Conservation (phyloP, 2,797 vertebrate genomes). For the Adrianichthys oophorus region DNA sequence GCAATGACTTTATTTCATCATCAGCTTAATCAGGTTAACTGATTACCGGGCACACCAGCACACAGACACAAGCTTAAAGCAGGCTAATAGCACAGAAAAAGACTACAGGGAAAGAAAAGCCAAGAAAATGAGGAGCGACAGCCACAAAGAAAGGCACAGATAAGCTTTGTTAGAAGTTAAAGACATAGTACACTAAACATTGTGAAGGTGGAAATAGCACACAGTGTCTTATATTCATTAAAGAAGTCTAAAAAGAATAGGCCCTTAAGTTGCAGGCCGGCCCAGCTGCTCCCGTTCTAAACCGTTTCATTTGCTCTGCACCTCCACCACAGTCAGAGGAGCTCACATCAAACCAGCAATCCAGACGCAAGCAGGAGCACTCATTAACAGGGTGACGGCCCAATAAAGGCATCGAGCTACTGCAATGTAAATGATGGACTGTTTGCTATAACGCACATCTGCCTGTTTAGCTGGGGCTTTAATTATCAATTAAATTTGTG, state of each 20-base stretch:
- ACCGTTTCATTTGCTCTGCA: constrained; percentile 42
- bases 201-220: background rate
- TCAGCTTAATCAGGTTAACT: constrained; percentile 79
- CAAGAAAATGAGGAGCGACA: constrained; percentile 1
- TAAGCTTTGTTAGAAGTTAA: constrained; percentile 7
- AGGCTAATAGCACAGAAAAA: constrained; percentile 55
- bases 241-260: constrained; percentile 29
- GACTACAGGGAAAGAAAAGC: constrained; percentile 12
- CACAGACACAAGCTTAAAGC: constrained; percentile 61
- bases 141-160: background rate
- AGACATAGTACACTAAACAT: constrained; percentile 16
- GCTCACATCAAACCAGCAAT: constrained; percentile 40
- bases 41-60: constrained; percentile 66
- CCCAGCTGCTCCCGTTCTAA: constrained; percentile 36
- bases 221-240: constrained; percentile 7
- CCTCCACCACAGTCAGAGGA: constrained; percentile 29
- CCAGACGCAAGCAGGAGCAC: constrained; percentile 3
- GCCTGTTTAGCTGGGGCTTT: background rate
- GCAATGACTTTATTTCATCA: constrained; percentile 81
- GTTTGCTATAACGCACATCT: background rate
- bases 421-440: background rate
- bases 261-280: constrained; percentile 51
- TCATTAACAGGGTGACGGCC: background rate
- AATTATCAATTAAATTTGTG: constrained; percentile 4
- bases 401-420: background rate